Evolutionary conservation across 2,797 vertebrate genomes (phyloP), one percentile per base, ranked within the genome.

Genomic region (Tolypeutes matacus): DNA sequence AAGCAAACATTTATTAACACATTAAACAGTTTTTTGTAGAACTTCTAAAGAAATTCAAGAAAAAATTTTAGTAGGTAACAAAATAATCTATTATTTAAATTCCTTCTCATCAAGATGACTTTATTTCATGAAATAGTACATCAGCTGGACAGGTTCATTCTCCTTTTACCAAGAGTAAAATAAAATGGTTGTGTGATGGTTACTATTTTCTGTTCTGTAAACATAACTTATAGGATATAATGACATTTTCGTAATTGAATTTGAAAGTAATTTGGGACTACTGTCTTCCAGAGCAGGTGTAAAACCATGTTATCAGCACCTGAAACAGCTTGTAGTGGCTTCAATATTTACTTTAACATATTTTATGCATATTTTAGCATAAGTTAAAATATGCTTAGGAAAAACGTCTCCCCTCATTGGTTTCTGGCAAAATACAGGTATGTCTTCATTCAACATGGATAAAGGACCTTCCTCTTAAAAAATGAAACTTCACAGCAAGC

Each of bases 71-170:
- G 64, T 86, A 96, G 89, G 86, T 97, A 97, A 96, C 93, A 97
- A 97, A 97, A 97, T 97, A 97, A 96, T 95, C 95, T 97, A 91
- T 94, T 96, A 72, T 96, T 96, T 97, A 94, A 95, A 96, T 96
- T 96, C 93, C 86, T 96, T 96, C 94, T 95, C n/a, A 91, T 92
- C 83, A 92, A 93, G 75, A 94, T 94, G 93, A 94, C 88, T 97
- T 96, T 96, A 96, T 78, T 62, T 92, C 76, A 85, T 82, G 77
- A 65, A 94, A 96, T 51, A 96, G 62, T 94, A 77, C 25, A 56
- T 94, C 42, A 51, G 65, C 58, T 64, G 60, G 62, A 83, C 80
- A 87, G 34, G 76, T 69, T 96, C 70, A 3, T 13, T 78, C 93
- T 94, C 86, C 87, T 94, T 36, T 82, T 23, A 76, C 31, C 29